These are phyloP conservation scores for Coregonus sp. DNA, from an alignment of 2,797 vertebrate species.

Conservation along the genomic window DNA sequence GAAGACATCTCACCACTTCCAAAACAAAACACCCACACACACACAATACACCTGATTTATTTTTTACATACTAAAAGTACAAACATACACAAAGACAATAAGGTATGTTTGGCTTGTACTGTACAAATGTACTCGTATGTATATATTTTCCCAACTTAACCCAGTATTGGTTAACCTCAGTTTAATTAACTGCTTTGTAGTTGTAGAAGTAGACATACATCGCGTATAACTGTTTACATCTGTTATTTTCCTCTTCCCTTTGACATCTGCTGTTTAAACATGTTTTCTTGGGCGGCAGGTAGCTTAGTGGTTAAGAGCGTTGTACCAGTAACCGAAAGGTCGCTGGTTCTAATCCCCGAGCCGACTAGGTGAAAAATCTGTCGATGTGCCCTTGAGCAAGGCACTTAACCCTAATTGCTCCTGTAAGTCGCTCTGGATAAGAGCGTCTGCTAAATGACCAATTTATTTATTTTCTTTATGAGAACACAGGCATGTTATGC, in stretches of 20 bases:
- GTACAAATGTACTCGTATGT: background rate
- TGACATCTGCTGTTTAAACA: background rate
- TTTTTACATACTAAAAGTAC: background rate
- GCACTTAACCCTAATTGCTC: too few relatives aligned
- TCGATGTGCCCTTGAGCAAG: too few relatives aligned
- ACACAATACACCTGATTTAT: background rate
- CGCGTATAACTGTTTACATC: background rate
- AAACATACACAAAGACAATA: conserved; percentile 43
- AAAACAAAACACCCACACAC: conserved; percentile 2
- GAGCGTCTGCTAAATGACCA: too few relatives aligned
- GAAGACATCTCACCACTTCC: background rate
- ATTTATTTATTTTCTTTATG: background rate
- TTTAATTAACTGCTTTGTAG: background rate
- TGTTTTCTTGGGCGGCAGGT: too few relatives aligned
- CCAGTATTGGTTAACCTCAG: too few relatives aligned
- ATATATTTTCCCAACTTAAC: too few relatives aligned
- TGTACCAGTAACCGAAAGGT: too few relatives aligned
- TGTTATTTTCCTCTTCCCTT: background rate
- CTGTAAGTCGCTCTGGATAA: too few relatives aligned
- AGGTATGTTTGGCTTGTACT: background rate
- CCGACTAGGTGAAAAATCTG: too few relatives aligned
- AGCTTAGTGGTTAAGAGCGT: too few relatives aligned
- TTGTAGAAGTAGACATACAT: background rate
- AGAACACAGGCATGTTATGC: background rate
- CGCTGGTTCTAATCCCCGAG: too few relatives aligned